Evolutionary conservation across 2,888 invertebrate species (phyloP).

Genomic region (Yponomeuta evonymella): DNA sequence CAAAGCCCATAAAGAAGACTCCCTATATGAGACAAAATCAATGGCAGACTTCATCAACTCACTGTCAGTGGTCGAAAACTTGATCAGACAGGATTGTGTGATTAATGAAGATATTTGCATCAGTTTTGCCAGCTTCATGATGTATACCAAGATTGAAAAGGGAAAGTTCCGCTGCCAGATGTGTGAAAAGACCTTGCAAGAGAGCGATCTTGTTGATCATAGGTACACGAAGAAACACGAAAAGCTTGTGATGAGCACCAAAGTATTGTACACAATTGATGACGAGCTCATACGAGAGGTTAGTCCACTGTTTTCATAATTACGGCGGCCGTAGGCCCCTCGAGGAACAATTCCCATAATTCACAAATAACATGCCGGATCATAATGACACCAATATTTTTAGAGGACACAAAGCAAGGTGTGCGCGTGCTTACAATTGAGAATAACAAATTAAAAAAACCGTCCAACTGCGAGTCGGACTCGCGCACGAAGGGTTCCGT

Average conservation of each 20-base stretch:
- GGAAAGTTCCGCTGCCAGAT: conserved; percentile 24
- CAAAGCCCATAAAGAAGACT: not conserved
- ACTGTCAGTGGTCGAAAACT: conserved; percentile 19
- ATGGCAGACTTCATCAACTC: conserved; percentile 22
- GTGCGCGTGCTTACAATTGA: no score
- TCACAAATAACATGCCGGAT: no score
- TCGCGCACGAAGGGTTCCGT: no score
- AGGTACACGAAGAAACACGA: conserved; percentile 20
- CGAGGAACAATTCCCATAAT: no score
- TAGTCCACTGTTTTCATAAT: not conserved
- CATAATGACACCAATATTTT: no score
- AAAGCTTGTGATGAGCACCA: conserved; percentile 18
- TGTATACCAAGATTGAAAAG: conserved; percentile 17
- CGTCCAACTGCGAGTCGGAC: no score
- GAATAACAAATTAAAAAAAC: no score
- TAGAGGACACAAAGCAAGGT: no score
- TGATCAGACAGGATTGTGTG: conserved; percentile 25
- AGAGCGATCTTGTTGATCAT: conserved; percentile 22
- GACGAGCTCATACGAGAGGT: conserved; percentile 15
- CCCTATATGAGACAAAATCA: conserved; percentile 1
- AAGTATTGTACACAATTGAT: conserved; percentile 26
- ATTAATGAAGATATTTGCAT: conserved; percentile 36
- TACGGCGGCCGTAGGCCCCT: no score
- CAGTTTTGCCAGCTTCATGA: conserved; percentile 27
- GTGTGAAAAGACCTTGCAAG: conserved; percentile 25